Evolutionary conservation across 2,797 vertebrate species (phyloP).

Genomic region (Brachyrhaphis roseni): DNA sequence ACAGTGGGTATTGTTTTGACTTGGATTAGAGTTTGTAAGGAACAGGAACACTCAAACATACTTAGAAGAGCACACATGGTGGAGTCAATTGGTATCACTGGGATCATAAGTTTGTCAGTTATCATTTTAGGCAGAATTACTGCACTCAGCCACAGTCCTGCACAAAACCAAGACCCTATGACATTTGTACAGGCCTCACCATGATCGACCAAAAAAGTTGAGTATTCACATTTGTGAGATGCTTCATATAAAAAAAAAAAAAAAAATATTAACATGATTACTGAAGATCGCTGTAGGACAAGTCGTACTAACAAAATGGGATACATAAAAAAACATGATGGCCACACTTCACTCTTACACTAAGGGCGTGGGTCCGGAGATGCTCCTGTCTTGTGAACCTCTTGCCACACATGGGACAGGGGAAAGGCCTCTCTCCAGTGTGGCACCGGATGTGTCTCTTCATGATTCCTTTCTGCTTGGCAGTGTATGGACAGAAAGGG

Average conservation of each 20-base stretch:
- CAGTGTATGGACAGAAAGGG: slow-evolving; percentile 96
- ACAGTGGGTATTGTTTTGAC: not conserved
- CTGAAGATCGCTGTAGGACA: not conserved
- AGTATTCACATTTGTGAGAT: too few relatives aligned
- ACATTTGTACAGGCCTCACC: too few relatives aligned
- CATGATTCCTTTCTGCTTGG: slow-evolving; percentile 97
- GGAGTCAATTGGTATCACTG: not conserved
- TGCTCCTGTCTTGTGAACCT: slow-evolving; percentile 97
- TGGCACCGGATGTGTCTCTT: slow-evolving; percentile 97
- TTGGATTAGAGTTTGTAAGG: not conserved
- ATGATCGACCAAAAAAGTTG: too few relatives aligned
- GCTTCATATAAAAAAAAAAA: too few relatives aligned
- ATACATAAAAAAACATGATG: not conserved
- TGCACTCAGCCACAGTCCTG: not conserved
- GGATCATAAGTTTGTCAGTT: not conserved
- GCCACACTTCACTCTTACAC: slow-evolving; percentile 81
- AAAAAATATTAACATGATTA: not conserved
- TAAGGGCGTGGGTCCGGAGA: slow-evolving; percentile 92
- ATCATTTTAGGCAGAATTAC: not conserved
- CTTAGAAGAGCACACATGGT: not conserved
- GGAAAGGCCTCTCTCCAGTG: slow-evolving; percentile 96
- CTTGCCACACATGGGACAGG: slow-evolving; percentile 95
- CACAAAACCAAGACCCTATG: not conserved
- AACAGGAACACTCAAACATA: not conserved
- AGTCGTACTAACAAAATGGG: too few relatives aligned